phyloP scores from a whole-genome alignment of 1,140 invertebrate species.

The Trichomalopsis sarcophagae region DNA sequence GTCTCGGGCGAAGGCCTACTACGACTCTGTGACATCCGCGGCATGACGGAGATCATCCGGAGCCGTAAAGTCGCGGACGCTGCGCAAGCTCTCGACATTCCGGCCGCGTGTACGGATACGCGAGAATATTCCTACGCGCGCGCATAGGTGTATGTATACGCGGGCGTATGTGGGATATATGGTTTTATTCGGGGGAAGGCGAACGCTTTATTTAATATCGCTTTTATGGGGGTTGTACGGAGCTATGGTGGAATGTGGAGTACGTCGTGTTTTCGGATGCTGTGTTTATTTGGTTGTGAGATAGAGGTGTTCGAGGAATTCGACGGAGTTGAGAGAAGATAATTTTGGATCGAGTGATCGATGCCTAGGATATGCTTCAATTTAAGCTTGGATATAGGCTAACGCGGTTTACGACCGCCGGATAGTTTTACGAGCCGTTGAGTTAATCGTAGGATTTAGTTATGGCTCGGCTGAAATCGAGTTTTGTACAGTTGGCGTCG shows the following conservation, averaged over 20 bases:
- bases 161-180: not conserved
- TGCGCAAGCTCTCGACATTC: not conserved
- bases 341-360: too few species aligned
- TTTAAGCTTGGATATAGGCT: not conserved
- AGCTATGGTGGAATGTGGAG: not conserved
- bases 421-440: slow-evolving; percentile 20
- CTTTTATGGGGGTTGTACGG: not conserved
- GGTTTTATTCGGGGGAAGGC: not conserved
- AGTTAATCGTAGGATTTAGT: slow-evolving; percentile 20
- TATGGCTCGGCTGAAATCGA: not conserved
- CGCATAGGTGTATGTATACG: not conserved
- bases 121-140: not conserved
- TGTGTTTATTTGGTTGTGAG: not conserved
- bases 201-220: not conserved
- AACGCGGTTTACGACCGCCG: not conserved
- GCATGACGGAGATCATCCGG: slow-evolving; percentile 12
- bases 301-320: not conserved
- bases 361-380: too few species aligned
- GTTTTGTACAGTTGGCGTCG: not conserved
- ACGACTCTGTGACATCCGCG: not conserved
- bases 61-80: slow-evolving; percentile 6
- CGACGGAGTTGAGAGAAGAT: too few species aligned
- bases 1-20: not conserved
- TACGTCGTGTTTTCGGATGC: not conserved
- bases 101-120: not conserved